Evolutionary conservation across 2,797 vertebrate genomes (phyloP).

Genomic region (Synaphobranchus kaupii): DNA sequence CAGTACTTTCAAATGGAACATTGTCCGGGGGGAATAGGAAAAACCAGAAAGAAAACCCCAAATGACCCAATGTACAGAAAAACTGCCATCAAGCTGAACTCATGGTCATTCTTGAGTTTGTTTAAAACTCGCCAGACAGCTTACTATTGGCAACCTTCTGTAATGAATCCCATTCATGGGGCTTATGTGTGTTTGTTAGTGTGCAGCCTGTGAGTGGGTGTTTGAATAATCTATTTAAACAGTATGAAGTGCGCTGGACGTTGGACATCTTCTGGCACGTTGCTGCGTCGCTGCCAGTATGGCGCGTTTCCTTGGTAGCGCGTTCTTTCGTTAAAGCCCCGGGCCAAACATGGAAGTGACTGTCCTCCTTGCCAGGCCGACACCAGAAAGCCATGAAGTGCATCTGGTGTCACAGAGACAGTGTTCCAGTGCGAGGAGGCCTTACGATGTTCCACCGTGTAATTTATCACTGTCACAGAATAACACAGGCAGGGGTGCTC

Average conservation of each 20-base stretch:
- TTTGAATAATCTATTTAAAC: neutral
- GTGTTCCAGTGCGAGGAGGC: neutral
- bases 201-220: neutral
- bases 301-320: neutral
- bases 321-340: neutral
- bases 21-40: neutral
- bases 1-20: too few relatives aligned
- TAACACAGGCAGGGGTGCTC: neutral
- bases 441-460: neutral
- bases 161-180: neutral
- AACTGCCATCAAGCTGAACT: neutral
- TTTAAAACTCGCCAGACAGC: neutral
- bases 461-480: neutral
- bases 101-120: neutral
- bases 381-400: neutral
- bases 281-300: neutral
- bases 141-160: neutral
- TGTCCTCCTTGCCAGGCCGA: neutral
- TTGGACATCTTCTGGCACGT: neutral
- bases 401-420: neutral
- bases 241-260: neutral
- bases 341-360: neutral
- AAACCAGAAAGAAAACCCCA: neutral
- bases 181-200: neutral
- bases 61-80: neutral